Evolutionary conservation across 2,113 vertebrate species (phyloP).

Genomic region (Siniperca knerii): DNA sequence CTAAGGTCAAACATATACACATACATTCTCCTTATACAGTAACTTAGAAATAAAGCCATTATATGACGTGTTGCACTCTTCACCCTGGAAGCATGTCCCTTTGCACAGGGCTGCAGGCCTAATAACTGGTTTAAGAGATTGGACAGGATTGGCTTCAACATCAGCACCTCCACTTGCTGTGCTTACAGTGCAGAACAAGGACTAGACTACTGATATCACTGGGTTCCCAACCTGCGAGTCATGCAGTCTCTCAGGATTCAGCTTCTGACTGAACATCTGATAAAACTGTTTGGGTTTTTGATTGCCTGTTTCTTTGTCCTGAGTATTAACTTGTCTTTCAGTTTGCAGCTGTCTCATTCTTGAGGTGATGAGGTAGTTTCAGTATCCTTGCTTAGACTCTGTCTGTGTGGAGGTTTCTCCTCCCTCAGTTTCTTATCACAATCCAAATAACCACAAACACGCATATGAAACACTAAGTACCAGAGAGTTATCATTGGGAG

Average conservation of each 20-base stretch:
- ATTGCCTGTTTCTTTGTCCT: slow-evolving; percentile 1
- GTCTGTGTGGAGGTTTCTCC: background rate
- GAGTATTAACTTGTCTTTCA: slow-evolving; percentile 10
- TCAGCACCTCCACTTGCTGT: slow-evolving; percentile 19
- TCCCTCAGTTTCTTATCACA: background rate
- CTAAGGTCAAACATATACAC: background rate
- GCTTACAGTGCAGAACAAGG: slow-evolving; percentile 24
- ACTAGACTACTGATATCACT: slow-evolving; percentile 18
- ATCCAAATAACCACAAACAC: background rate
- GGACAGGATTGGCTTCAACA: slow-evolving; percentile 1
- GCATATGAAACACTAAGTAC: background rate
- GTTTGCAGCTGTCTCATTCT: slow-evolving; percentile 3
- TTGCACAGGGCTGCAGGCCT: background rate
- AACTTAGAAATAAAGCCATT: background rate
- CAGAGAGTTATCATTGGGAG: background rate
- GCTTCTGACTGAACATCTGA: slow-evolving; percentile 34
- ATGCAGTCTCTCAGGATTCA: background rate
- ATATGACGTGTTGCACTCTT: background rate
- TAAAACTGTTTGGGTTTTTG: slow-evolving; percentile 13
- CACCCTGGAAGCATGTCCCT: background rate
- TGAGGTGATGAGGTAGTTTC: background rate
- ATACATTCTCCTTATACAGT: background rate
- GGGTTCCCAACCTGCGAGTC: slow-evolving; percentile 25
- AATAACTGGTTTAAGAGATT: slow-evolving; percentile 22
- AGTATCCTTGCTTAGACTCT: background rate